Evolutionary conservation across 2,797 vertebrate genomes (phyloP).

Genomic region (Avahi laniger): DNA sequence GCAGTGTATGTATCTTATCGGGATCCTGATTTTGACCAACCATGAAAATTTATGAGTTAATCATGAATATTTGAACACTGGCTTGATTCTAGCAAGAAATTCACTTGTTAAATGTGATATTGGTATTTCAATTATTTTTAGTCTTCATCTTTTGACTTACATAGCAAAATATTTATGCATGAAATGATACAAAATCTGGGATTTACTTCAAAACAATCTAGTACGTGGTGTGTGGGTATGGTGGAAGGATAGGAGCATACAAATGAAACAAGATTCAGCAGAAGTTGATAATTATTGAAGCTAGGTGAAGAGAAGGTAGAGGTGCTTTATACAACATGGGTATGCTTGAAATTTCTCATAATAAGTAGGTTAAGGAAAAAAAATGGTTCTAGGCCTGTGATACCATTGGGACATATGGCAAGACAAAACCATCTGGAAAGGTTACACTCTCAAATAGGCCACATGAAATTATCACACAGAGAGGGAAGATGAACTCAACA

Average conservation of each 20-base stretch:
- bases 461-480: neutral
- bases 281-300: neutral
- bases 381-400: neutral
- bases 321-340: neutral
- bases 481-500: neutral
- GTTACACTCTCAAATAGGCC: neutral
- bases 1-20: neutral
- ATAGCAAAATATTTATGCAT: neutral
- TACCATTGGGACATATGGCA: neutral
- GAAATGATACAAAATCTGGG: neutral
- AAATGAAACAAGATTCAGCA: neutral
- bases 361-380: neutral
- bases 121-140: neutral
- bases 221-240: neutral
- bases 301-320: neutral
- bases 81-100: slow-evolving; percentile 21
- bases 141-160: slow-evolving; percentile 10
- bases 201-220: slow-evolving; percentile 39
- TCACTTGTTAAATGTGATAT: neutral
- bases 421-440: neutral
- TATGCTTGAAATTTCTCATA: slow-evolving; percentile 22
- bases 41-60: slow-evolving; percentile 15
- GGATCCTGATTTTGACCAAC: slow-evolving; percentile 20
- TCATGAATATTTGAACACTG: neutral
- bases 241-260: neutral